Conservation (phyloP, 2,888 invertebrate species). For the Tryphoninae sp. region DNA sequence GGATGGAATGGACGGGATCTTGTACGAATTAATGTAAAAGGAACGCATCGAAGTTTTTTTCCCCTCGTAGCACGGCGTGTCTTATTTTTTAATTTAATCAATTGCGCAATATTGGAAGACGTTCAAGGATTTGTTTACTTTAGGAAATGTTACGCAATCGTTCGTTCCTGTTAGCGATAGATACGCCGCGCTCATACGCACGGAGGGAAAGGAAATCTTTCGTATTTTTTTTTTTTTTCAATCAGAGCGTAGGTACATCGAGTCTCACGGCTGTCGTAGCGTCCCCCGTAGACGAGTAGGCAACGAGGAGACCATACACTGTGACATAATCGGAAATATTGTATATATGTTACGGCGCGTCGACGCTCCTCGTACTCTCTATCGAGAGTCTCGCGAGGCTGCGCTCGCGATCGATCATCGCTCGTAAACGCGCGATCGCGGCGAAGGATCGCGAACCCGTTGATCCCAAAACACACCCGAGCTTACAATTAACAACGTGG, state of each 20-base stretch:
- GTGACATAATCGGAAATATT: constrained; percentile 59
- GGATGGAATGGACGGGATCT: constrained; percentile 1
- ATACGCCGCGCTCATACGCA: too few species aligned
- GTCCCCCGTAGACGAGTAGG: constrained; percentile 14
- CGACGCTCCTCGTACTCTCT: constrained; percentile 39
- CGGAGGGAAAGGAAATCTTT: not conserved
- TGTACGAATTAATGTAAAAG: constrained; percentile 31
- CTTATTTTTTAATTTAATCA: constrained; percentile 31
- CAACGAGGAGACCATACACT: constrained; percentile 52
- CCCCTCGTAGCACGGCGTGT: not conserved
- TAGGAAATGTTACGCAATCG: constrained; percentile 23
- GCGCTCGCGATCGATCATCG: constrained; percentile 34
- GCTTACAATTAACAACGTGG: not conserved
- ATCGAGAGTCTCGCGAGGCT: constrained; percentile 6
- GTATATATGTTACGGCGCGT: constrained; percentile 21
- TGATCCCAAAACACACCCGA: not conserved
- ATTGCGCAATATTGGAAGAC: constrained; percentile 34
- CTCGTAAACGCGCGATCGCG: constrained; percentile 14
- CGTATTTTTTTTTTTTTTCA: not conserved
- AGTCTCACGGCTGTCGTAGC: constrained; percentile 2
- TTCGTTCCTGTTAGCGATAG: not conserved
- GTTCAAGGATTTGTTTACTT: constrained; percentile 34
- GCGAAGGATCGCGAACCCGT: constrained; percentile 18
- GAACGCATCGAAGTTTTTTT: constrained; percentile 22
- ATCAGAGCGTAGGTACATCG: not conserved